These are phyloP conservation scores for Origma solitaria DNA, from an alignment of 2,113 vertebrate genomes.

Conservation along the genomic window DNA sequence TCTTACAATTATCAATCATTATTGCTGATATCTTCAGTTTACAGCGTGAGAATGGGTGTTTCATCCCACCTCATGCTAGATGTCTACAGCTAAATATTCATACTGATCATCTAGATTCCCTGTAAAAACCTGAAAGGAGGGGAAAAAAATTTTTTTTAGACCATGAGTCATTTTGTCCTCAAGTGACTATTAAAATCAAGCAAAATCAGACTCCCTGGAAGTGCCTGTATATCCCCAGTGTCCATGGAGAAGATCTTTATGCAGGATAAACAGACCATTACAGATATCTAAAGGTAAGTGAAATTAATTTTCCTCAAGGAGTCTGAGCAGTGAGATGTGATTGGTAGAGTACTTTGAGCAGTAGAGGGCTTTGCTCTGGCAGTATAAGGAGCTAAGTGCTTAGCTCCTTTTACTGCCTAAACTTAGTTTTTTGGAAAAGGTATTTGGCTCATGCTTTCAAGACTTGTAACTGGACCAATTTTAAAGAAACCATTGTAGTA, in stretches of 20 bases:
- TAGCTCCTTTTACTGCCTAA: too few relatives aligned
- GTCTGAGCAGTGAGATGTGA: background rate
- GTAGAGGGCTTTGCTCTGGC: background rate
- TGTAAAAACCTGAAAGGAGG: background rate
- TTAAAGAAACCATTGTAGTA: background rate
- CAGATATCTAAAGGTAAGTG: background rate
- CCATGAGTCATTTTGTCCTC: background rate
- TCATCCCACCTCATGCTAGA: background rate
- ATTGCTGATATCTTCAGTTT: background rate
- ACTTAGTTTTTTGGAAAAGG: background rate
- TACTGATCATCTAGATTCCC: background rate
- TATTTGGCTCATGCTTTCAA: background rate
- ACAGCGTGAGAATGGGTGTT: fast-evolving
- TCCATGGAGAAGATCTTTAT: background rate
- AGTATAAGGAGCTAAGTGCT: background rate
- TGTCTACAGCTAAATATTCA: background rate
- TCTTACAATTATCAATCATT: background rate
- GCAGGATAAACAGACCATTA: background rate
- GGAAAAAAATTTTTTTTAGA: fast-evolving
- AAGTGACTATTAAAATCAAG: background rate
- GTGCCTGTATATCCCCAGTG: background rate
- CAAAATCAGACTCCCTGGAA: background rate
- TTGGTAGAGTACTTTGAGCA: background rate
- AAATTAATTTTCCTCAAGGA: background rate
- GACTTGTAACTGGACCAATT: background rate